Conservation (phyloP, 2,113 vertebrate species). For the Acrocephalus kingi region DNA sequence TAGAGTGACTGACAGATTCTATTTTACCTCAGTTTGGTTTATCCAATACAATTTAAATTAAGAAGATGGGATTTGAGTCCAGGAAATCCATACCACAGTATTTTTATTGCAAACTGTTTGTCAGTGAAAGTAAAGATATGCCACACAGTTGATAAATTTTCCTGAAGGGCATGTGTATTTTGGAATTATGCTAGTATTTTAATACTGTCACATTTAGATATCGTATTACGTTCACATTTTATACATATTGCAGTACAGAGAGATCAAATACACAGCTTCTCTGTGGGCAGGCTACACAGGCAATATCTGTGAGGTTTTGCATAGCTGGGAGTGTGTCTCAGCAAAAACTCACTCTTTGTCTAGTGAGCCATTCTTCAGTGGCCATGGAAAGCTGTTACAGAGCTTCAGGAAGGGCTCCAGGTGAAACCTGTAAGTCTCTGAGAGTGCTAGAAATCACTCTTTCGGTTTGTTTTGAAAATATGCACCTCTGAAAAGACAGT, state of each 20-base stretch:
- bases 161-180: not conserved
- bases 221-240: not conserved
- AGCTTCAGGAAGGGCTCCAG: not conserved
- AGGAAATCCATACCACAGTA: not conserved
- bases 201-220: not conserved
- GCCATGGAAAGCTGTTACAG: not conserved
- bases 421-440: not conserved
- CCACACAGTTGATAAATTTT: not conserved
- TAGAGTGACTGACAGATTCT: not conserved
- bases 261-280: not conserved
- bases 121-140: not conserved
- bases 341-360: not conserved
- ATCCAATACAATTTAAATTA: not conserved
- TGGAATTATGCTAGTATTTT: not conserved
- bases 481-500: not conserved
- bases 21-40: not conserved
- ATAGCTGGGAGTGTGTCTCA: not conserved
- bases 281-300: not conserved
- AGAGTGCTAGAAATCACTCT: not conserved
- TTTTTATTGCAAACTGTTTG: not conserved
- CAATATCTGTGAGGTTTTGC: not conserved
- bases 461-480: not conserved
- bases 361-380: not conserved
- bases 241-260: not conserved
- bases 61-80: not conserved